Evolutionary conservation across 2,113 vertebrate genomes (phyloP).

Genomic region (Zapus hudsonius): DNA sequence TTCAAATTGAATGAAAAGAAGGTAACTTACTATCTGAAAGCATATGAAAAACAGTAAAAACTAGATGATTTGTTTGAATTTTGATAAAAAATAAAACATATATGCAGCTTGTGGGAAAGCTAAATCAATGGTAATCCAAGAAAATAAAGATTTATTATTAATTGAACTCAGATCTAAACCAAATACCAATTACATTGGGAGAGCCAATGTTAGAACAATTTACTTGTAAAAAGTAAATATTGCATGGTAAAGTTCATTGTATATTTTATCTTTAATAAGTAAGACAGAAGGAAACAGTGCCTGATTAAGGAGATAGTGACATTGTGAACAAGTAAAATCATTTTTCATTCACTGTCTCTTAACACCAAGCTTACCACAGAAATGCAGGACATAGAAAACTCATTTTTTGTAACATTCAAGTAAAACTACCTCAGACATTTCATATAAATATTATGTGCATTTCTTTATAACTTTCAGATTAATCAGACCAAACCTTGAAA

Average conservation of each 20-base stretch:
- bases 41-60: neutral
- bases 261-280: slow-evolving; percentile 4
- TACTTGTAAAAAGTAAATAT: neutral
- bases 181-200: neutral
- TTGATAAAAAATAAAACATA: neutral
- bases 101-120: neutral
- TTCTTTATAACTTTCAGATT: neutral
- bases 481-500: neutral
- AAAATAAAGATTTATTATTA: neutral
- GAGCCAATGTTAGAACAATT: neutral
- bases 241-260: neutral
- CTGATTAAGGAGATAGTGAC: neutral
- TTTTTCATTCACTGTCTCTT: neutral
- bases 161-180: neutral
- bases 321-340: neutral
- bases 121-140: neutral
- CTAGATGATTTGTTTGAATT: neutral
- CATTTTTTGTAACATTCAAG: too few relatives aligned
- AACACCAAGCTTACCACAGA: neutral
- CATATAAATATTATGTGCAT: neutral
- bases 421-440: too few relatives aligned
- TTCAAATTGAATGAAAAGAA: neutral
- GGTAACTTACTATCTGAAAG: neutral
- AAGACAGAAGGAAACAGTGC: neutral
- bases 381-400: neutral